These are phyloP conservation scores for Fistularia tabacaria DNA, from an alignment of 2,797 vertebrate genomes.

Conservation along the genomic window DNA sequence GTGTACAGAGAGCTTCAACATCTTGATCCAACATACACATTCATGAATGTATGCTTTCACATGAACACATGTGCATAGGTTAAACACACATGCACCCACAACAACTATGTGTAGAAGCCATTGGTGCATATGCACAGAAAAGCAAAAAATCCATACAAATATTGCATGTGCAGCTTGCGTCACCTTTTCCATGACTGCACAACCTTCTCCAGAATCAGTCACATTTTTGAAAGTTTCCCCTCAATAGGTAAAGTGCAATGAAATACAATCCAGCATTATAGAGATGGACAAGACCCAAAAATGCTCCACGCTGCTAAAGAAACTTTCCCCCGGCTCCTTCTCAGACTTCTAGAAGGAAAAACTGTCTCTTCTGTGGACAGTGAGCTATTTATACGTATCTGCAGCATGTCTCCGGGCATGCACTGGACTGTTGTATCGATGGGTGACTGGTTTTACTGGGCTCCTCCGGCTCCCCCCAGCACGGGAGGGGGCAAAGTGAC, in stretches of 20 bases:
- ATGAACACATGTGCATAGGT: constrained; percentile 45
- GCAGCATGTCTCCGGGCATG: constrained; percentile 57
- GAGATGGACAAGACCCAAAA: constrained; percentile 69
- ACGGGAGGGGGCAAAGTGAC: constrained; percentile 27
- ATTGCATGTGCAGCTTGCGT: constrained; percentile 33
- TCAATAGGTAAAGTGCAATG: constrained; percentile 59
- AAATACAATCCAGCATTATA: constrained; percentile 63
- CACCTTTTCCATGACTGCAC: constrained; percentile 54
- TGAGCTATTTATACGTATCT: constrained; percentile 67
- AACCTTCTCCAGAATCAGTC: constrained; percentile 42
- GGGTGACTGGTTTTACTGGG: constrained; percentile 75
- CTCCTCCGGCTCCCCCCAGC: constrained; percentile 51
- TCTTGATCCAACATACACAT: constrained; percentile 64
- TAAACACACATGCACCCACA: constrained; percentile 31
- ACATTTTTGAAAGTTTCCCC: constrained; percentile 47
- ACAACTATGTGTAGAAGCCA: constrained; percentile 41
- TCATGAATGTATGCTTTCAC: constrained; percentile 63
- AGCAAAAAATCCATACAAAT: constrained; percentile 29
- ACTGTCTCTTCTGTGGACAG: constrained; percentile 51
- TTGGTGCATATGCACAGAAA: constrained; percentile 29
- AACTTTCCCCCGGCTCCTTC: constrained; percentile 58
- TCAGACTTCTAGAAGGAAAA: constrained; percentile 49
- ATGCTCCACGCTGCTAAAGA: constrained; percentile 60
- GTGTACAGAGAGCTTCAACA: constrained; percentile 53
- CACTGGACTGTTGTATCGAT: constrained; percentile 63